A percentile compares a stretch with the other conserved stretches of the same genome.
Evolutionary conservation across 2,113 vertebrate species (phyloP).

Genomic region (Chiloscyllium plagiosum): DNA sequence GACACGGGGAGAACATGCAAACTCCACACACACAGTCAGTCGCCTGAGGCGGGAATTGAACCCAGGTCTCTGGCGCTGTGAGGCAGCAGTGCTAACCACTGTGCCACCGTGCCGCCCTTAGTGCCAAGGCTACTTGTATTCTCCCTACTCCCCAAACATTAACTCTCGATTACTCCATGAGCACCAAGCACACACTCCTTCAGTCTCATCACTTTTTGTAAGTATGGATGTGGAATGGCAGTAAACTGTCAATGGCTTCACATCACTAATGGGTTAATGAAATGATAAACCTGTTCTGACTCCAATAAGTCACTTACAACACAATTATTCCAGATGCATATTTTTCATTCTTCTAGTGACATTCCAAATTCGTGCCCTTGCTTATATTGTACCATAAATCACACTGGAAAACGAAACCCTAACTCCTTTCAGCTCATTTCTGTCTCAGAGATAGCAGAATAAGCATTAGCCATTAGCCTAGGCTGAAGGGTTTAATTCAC

Average conservation of each 20-base stretch:
- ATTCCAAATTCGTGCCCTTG: not conserved
- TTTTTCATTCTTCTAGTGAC: not conserved
- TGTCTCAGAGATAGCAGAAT: not conserved
- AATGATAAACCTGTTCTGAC: no score
- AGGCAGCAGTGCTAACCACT: no score
- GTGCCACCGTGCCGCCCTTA: no score
- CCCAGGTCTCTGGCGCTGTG: no score
- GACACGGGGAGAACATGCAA: no score
- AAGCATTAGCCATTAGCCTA: not conserved
- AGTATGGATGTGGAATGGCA: not conserved
- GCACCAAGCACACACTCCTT: not conserved
- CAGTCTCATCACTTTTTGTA: not conserved
- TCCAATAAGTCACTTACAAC: no score
- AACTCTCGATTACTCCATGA: not conserved
- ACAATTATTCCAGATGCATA: not conserved
- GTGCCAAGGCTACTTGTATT: not conserved
- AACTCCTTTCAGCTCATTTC: not conserved
- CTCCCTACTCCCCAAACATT: not conserved
- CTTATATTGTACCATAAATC: not conserved
- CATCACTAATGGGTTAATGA: not conserved
- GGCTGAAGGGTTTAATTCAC: not conserved
- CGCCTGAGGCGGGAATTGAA: no score
- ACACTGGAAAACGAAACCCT: not conserved
- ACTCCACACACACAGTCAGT: no score
- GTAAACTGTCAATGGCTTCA: not conserved